Evolutionary conservation across 2,888 invertebrate species (phyloP), one percentile per base, ranked within the genome.

Genomic region (Rhodophaea formosa): DNA sequence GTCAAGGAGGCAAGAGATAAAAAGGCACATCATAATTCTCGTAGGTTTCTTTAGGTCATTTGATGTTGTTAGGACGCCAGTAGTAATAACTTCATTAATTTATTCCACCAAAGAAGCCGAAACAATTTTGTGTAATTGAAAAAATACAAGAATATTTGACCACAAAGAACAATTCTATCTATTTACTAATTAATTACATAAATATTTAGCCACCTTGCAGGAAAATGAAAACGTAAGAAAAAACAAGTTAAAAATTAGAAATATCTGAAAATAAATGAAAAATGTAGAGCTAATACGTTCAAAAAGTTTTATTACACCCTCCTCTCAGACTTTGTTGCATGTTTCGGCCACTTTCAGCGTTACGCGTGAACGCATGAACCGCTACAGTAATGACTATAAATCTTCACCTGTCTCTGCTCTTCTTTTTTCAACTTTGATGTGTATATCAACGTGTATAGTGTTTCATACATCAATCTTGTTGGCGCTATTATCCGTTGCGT

Each of bases 401-500:
- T 89, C 88, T 85, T 82, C 69, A 69, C 69, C 79, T 79, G 80
- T 77, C 81, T 66, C 64, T 70, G 69, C 75, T 75, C 70, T 66
- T 75, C 63, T 80, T 80, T 80, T 85, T 81, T 79, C 69, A 69
- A 68, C 69, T 78, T 79, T 80, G 84, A 85, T 79, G 75, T 75
- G 75, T 79, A 66, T 81, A 83, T 84, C 85, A 80, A 72, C 74
- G 73, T 72, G 76, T 79, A 74, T 82, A 77, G 71, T 76, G 75
- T 82, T 78, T 79, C 69, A 73, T 60, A 70, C 75, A 88, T 88
- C 82, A 85, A 88, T 88, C 83, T 77, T 72, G 68, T 66, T 60
- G 60, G 53, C 15, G 39, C 15, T 46, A 17, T 35, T 47, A 56
- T 47, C 14, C 17, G 35, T 35, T 45, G 10, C 42, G 39, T 42